Evolutionary conservation across 2,888 invertebrate genomes (phyloP).

Genomic region (Amphipoea oculea): DNA sequence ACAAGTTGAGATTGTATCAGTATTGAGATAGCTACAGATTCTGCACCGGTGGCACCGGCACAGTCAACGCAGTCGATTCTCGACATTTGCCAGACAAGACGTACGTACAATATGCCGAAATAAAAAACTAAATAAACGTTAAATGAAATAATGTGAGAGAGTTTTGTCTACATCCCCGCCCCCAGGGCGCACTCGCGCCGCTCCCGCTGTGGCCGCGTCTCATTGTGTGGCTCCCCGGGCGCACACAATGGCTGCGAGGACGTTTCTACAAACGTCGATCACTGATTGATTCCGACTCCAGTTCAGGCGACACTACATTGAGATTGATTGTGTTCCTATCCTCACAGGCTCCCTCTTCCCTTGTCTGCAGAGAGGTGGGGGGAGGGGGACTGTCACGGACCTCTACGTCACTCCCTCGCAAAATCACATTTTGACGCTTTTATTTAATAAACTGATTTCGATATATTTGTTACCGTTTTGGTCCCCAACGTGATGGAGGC

Average conservation of each 20-base stretch:
- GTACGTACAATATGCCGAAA: background rate
- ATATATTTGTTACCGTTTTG: constrained; percentile 2
- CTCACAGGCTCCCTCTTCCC: constrained; percentile 18
- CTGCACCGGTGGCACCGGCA: background rate
- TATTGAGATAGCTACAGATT: background rate
- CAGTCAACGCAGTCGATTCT: too few species aligned
- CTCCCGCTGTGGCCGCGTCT: background rate
- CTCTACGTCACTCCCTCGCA: background rate
- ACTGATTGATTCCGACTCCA: constrained; percentile 73
- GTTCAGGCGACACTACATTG: constrained; percentile 67
- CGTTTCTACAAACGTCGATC: constrained; percentile 58
- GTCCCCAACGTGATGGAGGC: background rate
- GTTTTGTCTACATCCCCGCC: background rate
- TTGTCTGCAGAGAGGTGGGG: background rate
- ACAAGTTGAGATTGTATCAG: too few species aligned
- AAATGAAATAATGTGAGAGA: background rate
- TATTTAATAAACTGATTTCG: constrained; percentile 10
- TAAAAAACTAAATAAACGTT: background rate
- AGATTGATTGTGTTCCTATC: constrained; percentile 70
- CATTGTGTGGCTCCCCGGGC: constrained; percentile 35
- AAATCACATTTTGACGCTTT: constrained; percentile 11
- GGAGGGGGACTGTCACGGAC: background rate
- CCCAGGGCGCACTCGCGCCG: too few species aligned
- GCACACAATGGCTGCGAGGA: constrained; percentile 49
- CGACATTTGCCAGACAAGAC: background rate